Percentiles rank a stretch among this genome's conserved stretches.
phyloP scores from a whole-genome alignment of 2,797 vertebrate genomes.

The Gephyroberyx darwinii region DNA sequence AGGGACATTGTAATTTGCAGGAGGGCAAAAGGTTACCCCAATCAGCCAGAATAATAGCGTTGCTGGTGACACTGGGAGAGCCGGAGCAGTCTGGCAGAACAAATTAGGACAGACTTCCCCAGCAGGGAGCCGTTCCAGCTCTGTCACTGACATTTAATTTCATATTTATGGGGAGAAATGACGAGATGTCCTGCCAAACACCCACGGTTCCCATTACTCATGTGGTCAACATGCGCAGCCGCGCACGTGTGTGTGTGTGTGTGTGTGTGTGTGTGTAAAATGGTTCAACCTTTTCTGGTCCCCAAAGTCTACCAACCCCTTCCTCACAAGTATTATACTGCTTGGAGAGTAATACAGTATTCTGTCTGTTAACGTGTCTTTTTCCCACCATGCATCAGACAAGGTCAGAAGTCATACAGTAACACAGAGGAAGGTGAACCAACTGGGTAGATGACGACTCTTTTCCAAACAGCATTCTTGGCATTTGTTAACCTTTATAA shows the following conservation, averaged over 20 bases:
- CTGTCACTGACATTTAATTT: constrained; percentile 47
- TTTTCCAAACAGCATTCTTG: too few species aligned
- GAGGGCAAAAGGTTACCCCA: constrained; percentile 23
- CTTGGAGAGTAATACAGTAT: constrained; percentile 9
- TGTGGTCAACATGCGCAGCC: too few species aligned
- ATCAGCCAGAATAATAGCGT: constrained; percentile 19
- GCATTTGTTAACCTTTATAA: too few species aligned
- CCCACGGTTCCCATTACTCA: constrained; percentile 39
- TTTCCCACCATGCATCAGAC: not conserved
- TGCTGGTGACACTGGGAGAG: constrained; percentile 34
- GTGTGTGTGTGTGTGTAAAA: constrained; percentile 4
- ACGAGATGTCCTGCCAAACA: constrained; percentile 53
- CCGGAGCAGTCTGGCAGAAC: constrained; percentile 27
- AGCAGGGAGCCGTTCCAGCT: constrained; percentile 43
- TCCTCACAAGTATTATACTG: constrained; percentile 34
- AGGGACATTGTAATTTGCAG: constrained; percentile 14
- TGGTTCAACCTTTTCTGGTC: constrained; percentile 22
- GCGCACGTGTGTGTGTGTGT: not conserved
- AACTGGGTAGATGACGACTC: too few species aligned
- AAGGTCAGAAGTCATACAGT: not conserved
- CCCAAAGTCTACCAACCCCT: constrained; percentile 13
- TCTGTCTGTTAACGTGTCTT: not conserved
- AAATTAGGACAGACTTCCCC: constrained; percentile 36
- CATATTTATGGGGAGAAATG: constrained; percentile 47
- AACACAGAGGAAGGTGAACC: too few species aligned